Base-by-base conservation (phyloP, 2,888 invertebrate genomes). In the Cantharis flavilabris region DNA sequence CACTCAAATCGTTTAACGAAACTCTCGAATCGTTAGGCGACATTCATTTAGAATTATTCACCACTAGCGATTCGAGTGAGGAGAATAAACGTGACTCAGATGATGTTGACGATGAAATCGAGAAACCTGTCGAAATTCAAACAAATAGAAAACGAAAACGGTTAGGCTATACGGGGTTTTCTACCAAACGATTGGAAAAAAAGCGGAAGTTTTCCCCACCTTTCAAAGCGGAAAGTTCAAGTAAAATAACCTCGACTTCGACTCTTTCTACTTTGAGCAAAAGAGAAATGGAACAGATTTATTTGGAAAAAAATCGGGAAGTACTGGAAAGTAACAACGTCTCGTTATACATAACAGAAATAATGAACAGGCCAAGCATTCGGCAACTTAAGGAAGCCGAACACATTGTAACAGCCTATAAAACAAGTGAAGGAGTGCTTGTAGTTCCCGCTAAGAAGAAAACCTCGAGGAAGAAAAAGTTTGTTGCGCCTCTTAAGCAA, bases 321-420 rank as follows among this genome's bases (percentile, higher is more conserved):
- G 70, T 86, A 49, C 79, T 85, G 20, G 83, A 85, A 28, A 77
- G 72, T 33, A 79, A 76, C 20, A 75, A 81, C 13, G 80, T 79
- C 3, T 73, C 80, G n/a, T 84, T 83, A 80, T 84, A 85, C 74
- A 71, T 85, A 67, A 79, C 84, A 30, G 82, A 83, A 33, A 71
- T 84, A 16, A 74, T 84, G 67, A 87, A 85, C 26, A 81, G 86
- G 23, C 87, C 87, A 0, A 82, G 83, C 5, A 82, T 86, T 0
- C 80, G 81, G 63, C 87, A 87, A 73, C 79, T 87, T 14, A 84
- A 84, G 76, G 80, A 84, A 62, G 80, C 82, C 3, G 82, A 84
- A 65, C 84, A 85, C 73, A 71, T 87, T 64, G 86, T 84, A 0
- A 78, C 82, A 3, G 77, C 84, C 16, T 81, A 83, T 18, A 85